These are phyloP conservation scores for Lepus oiostolus DNA, from an alignment of 2,797 vertebrate species.

Conservation along the genomic window DNA sequence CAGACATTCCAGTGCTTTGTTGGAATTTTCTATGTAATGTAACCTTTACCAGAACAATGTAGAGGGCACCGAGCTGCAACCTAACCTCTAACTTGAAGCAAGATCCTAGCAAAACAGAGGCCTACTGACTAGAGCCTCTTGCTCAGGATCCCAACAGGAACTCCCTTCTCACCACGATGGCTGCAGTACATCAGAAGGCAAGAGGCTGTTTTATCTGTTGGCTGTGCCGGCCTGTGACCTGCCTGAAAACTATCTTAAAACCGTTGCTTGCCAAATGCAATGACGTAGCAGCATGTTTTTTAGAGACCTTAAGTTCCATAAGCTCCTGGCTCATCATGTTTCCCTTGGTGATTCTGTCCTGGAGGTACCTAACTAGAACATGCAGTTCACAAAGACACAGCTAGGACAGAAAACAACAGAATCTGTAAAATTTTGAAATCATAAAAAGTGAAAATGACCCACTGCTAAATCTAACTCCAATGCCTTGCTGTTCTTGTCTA, in stretches of 20 bases:
- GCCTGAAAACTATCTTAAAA: conserved; percentile 55
- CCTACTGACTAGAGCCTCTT: neutral
- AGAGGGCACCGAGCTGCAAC: neutral
- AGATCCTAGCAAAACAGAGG: conserved; percentile 45
- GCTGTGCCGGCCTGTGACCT: conserved; percentile 20
- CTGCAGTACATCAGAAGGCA: neutral
- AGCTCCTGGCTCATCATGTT: conserved; percentile 26
- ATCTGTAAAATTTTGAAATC: neutral
- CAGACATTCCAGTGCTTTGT: conserved; percentile 53
- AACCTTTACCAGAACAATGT: neutral
- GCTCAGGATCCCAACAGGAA: conserved; percentile 4
- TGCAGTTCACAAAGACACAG: neutral
- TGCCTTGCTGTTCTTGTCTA: neutral
- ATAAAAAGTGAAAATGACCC: neutral
- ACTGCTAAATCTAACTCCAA: neutral
- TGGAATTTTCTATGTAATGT: conserved; percentile 72
- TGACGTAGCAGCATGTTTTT: conserved; percentile 60
- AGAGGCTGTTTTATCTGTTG: conserved; percentile 5
- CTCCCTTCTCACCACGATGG: neutral
- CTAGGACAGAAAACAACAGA: conserved; percentile 19
- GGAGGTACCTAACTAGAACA: neutral
- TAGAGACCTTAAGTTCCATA: neutral
- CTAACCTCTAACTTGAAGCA: conserved; percentile 35
- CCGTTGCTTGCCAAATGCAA: conserved; percentile 51
- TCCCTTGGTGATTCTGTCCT: neutral